These are phyloP conservation scores for Gavialis gangeticus DNA, from an alignment of 2,113 vertebrate species.

Conservation along the genomic window DNA sequence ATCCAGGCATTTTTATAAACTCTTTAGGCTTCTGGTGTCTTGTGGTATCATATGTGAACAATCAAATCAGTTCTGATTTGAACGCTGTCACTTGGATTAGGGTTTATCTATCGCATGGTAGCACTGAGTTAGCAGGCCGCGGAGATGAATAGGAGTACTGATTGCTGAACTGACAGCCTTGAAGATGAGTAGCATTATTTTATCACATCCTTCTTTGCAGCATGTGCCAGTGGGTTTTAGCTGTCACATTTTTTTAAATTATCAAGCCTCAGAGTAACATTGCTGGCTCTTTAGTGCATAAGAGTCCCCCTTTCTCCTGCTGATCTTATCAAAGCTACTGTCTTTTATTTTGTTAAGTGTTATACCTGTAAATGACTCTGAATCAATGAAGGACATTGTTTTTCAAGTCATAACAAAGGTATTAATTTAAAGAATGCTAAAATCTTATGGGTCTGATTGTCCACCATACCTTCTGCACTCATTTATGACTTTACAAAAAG, in stretches of 20 bases:
- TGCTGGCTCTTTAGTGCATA: constrained; percentile 30
- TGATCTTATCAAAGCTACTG: constrained; percentile 9
- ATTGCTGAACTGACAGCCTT: constrained; percentile 78
- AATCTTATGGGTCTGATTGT: neutral
- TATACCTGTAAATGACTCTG: constrained; percentile 47
- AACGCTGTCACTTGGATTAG: constrained; percentile 78
- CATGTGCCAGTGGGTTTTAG: constrained; percentile 74
- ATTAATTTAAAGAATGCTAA: constrained; percentile 28
- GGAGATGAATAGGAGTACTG: constrained; percentile 79
- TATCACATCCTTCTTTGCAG: constrained; percentile 73
- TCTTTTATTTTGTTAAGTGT: constrained; percentile 63
- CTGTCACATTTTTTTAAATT: constrained; percentile 73
- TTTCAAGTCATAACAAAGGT: neutral
- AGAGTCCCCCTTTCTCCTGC: constrained; percentile 22
- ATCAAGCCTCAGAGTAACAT: constrained; percentile 51
- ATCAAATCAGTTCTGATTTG: constrained; percentile 80
- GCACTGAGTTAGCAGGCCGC: constrained; percentile 75
- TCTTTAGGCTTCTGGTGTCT: constrained; percentile 74
- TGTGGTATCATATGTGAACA: constrained; percentile 80
- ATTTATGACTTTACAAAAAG: neutral
- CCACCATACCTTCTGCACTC: neutral
- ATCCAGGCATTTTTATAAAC: constrained; percentile 73
- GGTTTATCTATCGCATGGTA: constrained; percentile 76
- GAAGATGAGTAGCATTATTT: constrained; percentile 79
- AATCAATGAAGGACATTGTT: constrained; percentile 25